Conservation (phyloP, 2,888 invertebrate genomes). For the Cryptophagus acutangulus region DNA sequence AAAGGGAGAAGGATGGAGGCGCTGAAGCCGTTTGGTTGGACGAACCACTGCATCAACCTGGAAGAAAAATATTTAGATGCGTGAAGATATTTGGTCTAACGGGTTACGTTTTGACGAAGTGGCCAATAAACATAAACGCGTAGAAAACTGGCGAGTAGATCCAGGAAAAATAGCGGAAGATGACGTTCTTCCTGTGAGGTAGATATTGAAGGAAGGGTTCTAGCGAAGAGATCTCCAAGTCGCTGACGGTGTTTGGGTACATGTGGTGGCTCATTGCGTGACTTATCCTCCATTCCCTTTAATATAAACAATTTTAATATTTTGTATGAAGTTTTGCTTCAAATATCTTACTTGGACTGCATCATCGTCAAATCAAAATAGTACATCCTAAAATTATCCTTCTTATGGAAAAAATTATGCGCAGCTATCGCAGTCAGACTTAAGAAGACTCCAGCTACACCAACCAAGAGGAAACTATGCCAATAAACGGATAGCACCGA, state of each 20-base stretch:
- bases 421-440: conserved; percentile 51
- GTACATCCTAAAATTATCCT: conserved; percentile 73
- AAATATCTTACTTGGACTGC: conserved; percentile 54
- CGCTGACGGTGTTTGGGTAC: conserved; percentile 72
- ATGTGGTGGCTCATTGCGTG: conserved; percentile 75
- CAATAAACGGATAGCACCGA: conserved; percentile 43
- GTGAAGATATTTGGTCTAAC: too few relatives aligned
- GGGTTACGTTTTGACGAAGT: conserved; percentile 25
- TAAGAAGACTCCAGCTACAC: conserved; percentile 54
- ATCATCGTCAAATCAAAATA: conserved; percentile 66
- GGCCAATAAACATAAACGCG: conserved; percentile 16
- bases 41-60: conserved; percentile 12
- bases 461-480: conserved; percentile 45
- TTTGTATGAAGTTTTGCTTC: background rate
- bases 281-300: conserved; percentile 66
- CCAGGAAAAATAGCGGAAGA: conserved; percentile 53
- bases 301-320: conserved; percentile 32
- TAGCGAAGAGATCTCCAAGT: conserved; percentile 63
- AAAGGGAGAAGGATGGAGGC: conserved; percentile 28
- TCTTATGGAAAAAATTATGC: conserved; percentile 75
- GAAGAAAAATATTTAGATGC: conserved; percentile 7
- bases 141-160: conserved; percentile 46
- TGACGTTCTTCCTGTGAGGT: conserved; percentile 54
- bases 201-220: conserved; percentile 63
- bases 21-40: conserved; percentile 6